These are phyloP conservation scores for Nemurella pictetii DNA, from an alignment of 2,888 invertebrate genomes.

Conservation along the genomic window DNA sequence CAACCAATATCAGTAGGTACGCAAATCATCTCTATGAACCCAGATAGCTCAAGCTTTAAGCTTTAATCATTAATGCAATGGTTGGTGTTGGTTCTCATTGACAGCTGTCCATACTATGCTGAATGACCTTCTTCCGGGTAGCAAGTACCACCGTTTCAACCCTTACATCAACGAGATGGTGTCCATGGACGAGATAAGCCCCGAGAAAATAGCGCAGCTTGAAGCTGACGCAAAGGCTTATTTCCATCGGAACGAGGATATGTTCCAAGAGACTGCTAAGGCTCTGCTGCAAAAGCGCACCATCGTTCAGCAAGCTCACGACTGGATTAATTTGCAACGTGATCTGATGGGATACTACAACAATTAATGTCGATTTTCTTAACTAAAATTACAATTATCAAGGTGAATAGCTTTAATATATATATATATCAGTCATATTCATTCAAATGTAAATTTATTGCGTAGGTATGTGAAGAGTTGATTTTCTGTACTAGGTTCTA, in stretches of 20 bases:
- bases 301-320: constrained; percentile 52
- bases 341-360: constrained; percentile 41
- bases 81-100: not conserved
- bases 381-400: not conserved
- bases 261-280: constrained; percentile 66
- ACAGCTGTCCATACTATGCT: constrained; percentile 76
- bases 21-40: no score
- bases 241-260: constrained; percentile 76
- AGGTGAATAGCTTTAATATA: not conserved
- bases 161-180: constrained; percentile 81
- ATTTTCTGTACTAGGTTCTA: no score
- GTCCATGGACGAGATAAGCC: constrained; percentile 77
- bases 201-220: constrained; percentile 70
- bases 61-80: no score
- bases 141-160: constrained; percentile 82
- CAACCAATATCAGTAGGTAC: no score
- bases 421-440: no score
- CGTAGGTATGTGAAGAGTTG: no score
- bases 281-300: constrained; percentile 53
- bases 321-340: constrained; percentile 53
- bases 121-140: constrained; percentile 72
- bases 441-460: no score
- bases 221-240: constrained; percentile 78
- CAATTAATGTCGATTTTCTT: not conserved
- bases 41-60: no score